A percentile compares a stretch with the other conserved stretches of the same genome.
Conservation (phyloP, 2,888 invertebrate genomes). For the Maniola hyperantus region DNA sequence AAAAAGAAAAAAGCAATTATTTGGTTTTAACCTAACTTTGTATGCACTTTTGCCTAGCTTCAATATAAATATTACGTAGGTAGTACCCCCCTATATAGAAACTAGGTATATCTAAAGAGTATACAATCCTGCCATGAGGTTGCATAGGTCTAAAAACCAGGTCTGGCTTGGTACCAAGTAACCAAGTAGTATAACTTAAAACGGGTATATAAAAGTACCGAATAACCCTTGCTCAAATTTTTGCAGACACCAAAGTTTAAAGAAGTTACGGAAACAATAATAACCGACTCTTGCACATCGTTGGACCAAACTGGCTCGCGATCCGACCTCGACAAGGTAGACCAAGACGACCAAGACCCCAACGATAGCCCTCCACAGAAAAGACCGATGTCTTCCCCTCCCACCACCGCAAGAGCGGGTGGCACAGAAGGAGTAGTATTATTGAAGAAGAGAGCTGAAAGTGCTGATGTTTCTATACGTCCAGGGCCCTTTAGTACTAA, state of each 20-base stretch:
- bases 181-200: background rate
- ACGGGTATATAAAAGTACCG: background rate
- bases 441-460: conserved; percentile 54
- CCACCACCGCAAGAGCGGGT: conserved; percentile 48
- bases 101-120: too few relatives aligned
- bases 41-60: too few relatives aligned
- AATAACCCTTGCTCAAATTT: background rate
- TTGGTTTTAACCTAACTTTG: too few relatives aligned
- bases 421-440: conserved; percentile 46
- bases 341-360: conserved; percentile 42
- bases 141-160: too few relatives aligned
- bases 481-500: conserved; percentile 53
- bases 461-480: conserved; percentile 45
- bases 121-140: too few relatives aligned
- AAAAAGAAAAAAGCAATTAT: too few relatives aligned
- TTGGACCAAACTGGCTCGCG: conserved; percentile 51
- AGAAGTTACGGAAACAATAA: conserved; percentile 49
- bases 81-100: too few relatives aligned
- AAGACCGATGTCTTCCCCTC: conserved; percentile 46
- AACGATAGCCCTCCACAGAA: conserved; percentile 44
- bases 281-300: conserved; percentile 52
- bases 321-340: conserved; percentile 54
- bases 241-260: conserved; percentile 60
- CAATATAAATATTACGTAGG: too few relatives aligned
- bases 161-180: too few relatives aligned